Percentiles rank a stretch among this genome's conserved stretches.
Conservation (phyloP, 2,113 vertebrate genomes). For the Rhineura floridana region DNA sequence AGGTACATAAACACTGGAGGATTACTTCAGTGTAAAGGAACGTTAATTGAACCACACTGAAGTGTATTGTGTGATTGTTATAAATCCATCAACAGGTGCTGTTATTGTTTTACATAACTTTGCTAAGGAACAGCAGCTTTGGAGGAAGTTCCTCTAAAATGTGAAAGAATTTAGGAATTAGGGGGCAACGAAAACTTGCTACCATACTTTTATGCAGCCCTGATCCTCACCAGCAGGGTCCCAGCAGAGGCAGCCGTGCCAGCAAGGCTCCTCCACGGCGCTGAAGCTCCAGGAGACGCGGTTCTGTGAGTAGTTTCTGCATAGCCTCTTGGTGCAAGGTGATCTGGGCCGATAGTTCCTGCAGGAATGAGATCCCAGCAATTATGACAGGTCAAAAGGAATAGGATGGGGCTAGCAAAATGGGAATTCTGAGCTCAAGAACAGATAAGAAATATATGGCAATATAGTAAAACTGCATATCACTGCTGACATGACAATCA, state of each 20-base stretch:
- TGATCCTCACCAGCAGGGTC: constrained; percentile 64
- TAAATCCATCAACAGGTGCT: not conserved
- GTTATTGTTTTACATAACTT: not conserved
- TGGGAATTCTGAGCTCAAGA: not conserved
- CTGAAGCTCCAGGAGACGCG: constrained; percentile 83
- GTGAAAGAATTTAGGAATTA: not conserved
- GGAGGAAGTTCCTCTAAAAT: not conserved
- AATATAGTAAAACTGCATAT: not conserved
- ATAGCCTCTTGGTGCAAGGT: constrained; percentile 82
- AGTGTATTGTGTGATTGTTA: not conserved
- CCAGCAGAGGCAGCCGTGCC: constrained; percentile 77
- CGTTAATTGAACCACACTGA: not conserved
- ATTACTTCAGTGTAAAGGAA: not conserved
- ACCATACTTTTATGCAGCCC: too few relatives aligned
- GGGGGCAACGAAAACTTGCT: not conserved
- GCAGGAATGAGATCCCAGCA: not conserved
- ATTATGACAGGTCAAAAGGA: not conserved
- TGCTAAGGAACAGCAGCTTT: not conserved
- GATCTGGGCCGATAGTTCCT: constrained; percentile 74
- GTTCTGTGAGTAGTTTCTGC: constrained; percentile 83
- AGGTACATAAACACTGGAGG: not conserved
- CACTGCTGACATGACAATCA: not conserved
- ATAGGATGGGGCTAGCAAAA: too few relatives aligned
- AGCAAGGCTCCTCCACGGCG: constrained; percentile 86
- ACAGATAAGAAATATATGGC: not conserved